phyloP scores from a whole-genome alignment of 2,888 invertebrate species.

The Ryuthela nishihirai region DNA sequence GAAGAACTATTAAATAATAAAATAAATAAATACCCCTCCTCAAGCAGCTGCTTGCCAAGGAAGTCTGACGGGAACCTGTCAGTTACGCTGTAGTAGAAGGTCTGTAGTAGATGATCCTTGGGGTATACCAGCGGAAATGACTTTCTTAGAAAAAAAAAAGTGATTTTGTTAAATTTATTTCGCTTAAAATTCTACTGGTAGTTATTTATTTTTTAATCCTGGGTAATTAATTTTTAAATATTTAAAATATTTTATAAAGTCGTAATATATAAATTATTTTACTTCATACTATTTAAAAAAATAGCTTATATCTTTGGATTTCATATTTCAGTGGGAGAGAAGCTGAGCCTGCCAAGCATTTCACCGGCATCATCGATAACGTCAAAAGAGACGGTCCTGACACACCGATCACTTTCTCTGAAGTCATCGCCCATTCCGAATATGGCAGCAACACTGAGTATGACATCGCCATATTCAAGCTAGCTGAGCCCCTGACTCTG shows the following conservation, averaged over 20 bases:
- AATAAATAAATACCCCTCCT: no score
- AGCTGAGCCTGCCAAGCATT: conserved; percentile 24
- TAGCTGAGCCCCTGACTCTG: conserved; percentile 10
- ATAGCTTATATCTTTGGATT: not conserved
- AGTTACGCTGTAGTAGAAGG: no score
- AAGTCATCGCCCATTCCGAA: conserved; percentile 19
- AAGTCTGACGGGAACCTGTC: no score
- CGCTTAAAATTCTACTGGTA: no score
- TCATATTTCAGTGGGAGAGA: conserved; percentile 28
- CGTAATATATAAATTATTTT: not conserved
- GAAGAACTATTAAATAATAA: no score
- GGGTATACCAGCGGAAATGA: no score
- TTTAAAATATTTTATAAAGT: not conserved
- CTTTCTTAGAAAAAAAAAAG: no score
- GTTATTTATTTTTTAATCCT: no score
- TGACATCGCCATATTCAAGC: conserved; percentile 27
- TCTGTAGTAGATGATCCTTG: no score
- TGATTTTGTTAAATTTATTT: no score
- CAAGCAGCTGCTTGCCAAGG: no score
- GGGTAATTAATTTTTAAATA: not conserved
- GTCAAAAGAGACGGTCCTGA: conserved; percentile 32
- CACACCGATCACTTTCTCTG: conserved; percentile 11
- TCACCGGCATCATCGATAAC: conserved; percentile 17
- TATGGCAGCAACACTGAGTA: conserved; percentile 29
- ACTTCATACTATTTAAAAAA: not conserved